Base-by-base conservation (phyloP, 23 tunicate genomes). In the Styela plicata region DNA sequence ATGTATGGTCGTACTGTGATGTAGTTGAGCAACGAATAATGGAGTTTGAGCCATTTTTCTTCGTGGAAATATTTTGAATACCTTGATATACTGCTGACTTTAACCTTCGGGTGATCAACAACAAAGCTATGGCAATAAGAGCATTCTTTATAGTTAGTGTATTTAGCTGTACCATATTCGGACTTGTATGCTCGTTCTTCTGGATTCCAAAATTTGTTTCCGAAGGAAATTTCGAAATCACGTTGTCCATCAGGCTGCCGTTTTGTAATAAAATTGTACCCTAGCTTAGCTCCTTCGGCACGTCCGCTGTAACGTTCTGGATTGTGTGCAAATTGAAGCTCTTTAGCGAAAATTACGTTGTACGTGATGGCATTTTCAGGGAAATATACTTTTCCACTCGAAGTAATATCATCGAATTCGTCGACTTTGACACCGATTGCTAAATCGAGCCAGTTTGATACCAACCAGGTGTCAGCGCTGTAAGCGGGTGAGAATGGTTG, bases 141-240 rank as follows among this genome's bases (percentile, higher is more conserved):
- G 78, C 78, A 73, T 1, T 73, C 78, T 34, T 24, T 33, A 31
- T 73, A 73, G 20, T 73, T 73, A 23, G 37, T 31, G 0, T 32
- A 73, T 1, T 31, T 73, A 31, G 21, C 52, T 24, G 26, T 73
- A 25, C 52, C 78, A 16, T 27, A 16, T 31, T 73, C 2, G 52
- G 30, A 34, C 26, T 31, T 1, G 37, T 73, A 73, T 18, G 0
- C 0, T 1, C n/a, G 30, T 31, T 31, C 27, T 33, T 1, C 78
- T 28, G 70, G 78, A 27, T 73, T 73, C 78, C 78, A 73, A 17
- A 73, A 73, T 28, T 73, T 34, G 69, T 73, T 16, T 20, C 52
- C 78, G 22, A 73, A 25, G 26, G 18, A 0, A 31, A 29, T 23
- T 25, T 31, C 32, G 0, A 25, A 73, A 19, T 73, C 27, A 16